phyloP scores from a whole-genome alignment of 2,113 vertebrate species.

The Podarcis cretensis region DNA sequence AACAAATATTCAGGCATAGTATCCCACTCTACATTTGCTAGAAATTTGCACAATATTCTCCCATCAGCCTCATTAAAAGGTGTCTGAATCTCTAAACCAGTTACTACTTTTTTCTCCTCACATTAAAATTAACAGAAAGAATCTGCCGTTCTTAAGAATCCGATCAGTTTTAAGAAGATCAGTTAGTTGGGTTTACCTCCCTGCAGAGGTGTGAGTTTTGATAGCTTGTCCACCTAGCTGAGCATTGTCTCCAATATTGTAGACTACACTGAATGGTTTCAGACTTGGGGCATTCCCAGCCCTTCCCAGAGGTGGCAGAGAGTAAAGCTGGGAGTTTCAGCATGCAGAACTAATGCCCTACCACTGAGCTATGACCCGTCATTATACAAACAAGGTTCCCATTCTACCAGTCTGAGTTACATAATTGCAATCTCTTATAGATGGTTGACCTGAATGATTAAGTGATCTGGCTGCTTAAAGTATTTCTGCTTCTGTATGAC shows the following conservation, averaged over 20 bases:
- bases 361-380: slow-evolving; percentile 17
- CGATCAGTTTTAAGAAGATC: neutral
- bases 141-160: neutral
- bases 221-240: neutral
- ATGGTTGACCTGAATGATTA: neutral
- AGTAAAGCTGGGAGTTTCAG: too few species aligned
- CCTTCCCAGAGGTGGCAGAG: too few species aligned
- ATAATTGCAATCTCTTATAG: slow-evolving; percentile 4
- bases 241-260: too few species aligned
- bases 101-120: neutral
- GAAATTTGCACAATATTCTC: neutral
- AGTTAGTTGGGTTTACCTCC: neutral
- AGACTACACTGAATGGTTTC: too few species aligned
- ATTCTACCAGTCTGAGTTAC: slow-evolving; percentile 45
- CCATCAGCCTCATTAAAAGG: neutral
- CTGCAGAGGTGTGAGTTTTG: neutral
- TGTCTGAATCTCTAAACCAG: neutral
- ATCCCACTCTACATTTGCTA: neutral
- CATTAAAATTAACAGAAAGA: neutral
- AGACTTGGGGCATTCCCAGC: too few species aligned
- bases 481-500: slow-evolving; percentile 40
- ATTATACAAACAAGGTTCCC: slow-evolving; percentile 18
- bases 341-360: too few species aligned
- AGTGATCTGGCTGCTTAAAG: neutral
- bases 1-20: neutral